phyloP scores from a whole-genome alignment of 2,888 invertebrate species.

The Malthinus seriepunctatus region DNA sequence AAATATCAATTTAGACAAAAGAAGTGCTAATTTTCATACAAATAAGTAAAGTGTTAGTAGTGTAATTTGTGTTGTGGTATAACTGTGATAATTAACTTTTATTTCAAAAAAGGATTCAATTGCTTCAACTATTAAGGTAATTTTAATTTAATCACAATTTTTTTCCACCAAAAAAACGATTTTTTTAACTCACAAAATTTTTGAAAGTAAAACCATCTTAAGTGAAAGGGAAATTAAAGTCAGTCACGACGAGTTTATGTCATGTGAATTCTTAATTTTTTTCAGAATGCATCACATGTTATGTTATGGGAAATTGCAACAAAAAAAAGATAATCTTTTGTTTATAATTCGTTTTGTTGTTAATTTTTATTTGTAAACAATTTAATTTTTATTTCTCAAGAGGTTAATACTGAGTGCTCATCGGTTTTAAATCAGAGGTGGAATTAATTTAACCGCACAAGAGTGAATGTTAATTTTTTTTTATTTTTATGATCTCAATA shows the following conservation, averaged over 20 bases:
- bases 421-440: no score
- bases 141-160: background rate
- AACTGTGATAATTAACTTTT: conserved; percentile 1
- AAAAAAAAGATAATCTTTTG: background rate
- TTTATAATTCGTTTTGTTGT: background rate
- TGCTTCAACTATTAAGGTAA: background rate
- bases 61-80: conserved; percentile 5
- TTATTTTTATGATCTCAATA: background rate
- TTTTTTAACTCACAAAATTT: background rate
- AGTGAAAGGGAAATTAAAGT: conserved; percentile 35
- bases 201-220: conserved; percentile 31
- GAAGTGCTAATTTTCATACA: background rate
- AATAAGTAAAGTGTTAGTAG: conserved; percentile 2
- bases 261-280: conserved; percentile 6
- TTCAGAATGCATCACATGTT: background rate
- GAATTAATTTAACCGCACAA: conserved; percentile 1
- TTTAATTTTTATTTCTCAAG: background rate
- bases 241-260: conserved; percentile 6
- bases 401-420: no score
- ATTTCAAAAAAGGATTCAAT: background rate
- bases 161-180: background rate
- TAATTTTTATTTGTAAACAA: background rate
- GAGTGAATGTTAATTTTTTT: conserved; percentile 6
- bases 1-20: conserved; percentile 4
- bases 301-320: conserved; percentile 1